A percentile compares a stretch with the other conserved stretches of the same genome.
Conservation (phyloP, 2,888 invertebrate species). For the Drosophila ustulata region DNA sequence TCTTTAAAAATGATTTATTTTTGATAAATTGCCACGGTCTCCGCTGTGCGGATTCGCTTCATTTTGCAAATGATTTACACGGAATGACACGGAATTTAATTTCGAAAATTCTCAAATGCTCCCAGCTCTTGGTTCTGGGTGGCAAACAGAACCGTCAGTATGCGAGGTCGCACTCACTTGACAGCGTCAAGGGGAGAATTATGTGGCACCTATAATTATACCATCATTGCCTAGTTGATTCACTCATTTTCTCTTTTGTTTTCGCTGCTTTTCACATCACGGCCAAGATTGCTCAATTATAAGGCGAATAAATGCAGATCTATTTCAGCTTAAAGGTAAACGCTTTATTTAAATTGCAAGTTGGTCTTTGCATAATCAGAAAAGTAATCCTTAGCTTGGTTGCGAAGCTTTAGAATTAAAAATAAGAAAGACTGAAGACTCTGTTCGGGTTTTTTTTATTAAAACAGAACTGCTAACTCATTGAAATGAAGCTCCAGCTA, state of each 20-base stretch:
- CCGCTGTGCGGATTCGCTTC: conserved; percentile 51
- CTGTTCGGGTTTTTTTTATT: no score
- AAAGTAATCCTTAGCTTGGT: no score
- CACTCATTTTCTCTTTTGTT: neutral
- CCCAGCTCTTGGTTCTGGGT: conserved; percentile 77
- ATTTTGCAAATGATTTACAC: conserved; percentile 82
- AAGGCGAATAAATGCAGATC: neutral
- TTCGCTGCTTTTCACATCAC: neutral
- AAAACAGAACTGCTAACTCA: no score
- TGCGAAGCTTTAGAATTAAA: no score
- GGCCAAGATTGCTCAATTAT: neutral
- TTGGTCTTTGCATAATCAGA: no score
- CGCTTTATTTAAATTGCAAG: no score
- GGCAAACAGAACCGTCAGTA: conserved; percentile 71
- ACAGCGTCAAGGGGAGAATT: conserved; percentile 34
- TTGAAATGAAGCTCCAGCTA: no score
- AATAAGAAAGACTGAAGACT: no score
- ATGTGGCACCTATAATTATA: conserved; percentile 59
- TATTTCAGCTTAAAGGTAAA: neutral
- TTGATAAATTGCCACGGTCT: conserved; percentile 82
- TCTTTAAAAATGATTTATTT: conserved; percentile 83
- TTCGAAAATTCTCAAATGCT: conserved; percentile 81
- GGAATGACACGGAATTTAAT: conserved; percentile 83
- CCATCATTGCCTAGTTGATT: conserved; percentile 48
- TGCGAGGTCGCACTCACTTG: conserved; percentile 28